Conservation (phyloP, 2,113 vertebrate species). For the Psephotus haematonotus region DNA sequence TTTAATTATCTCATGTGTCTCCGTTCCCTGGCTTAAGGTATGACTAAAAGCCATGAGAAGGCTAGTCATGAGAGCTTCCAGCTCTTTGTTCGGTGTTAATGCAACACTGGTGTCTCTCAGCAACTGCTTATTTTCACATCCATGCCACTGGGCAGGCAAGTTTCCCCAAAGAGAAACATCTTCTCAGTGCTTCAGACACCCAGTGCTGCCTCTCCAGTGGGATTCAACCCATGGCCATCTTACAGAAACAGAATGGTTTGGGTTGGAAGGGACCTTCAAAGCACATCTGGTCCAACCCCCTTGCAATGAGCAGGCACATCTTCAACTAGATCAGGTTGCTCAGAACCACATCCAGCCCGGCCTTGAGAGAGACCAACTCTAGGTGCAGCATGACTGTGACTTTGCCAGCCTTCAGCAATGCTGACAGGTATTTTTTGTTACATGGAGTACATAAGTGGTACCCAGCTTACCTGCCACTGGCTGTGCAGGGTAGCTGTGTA, state of each 20-base stretch:
- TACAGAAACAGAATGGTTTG: background rate
- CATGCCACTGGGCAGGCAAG: background rate
- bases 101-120: background rate
- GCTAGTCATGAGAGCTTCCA: background rate
- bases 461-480: background rate
- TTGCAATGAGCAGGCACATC: background rate
- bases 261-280: background rate
- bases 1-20: constrained; percentile 43
- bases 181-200: background rate
- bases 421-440: background rate
- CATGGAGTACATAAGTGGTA: rapidly evolving
- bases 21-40: constrained; percentile 10
- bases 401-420: background rate
- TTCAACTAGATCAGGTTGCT: background rate
- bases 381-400: background rate
- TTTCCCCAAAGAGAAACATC: background rate
- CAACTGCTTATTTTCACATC: background rate
- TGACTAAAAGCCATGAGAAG: constrained; percentile 55
- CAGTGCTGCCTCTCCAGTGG: rapidly evolving
- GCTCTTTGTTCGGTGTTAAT: background rate
- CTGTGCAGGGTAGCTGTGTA: background rate
- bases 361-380: background rate
- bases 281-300: background rate
- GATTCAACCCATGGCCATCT: background rate
- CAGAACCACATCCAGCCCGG: background rate